A percentile compares a stretch with the other conserved stretches of the same genome.
Conservation (phyloP, 2,113 vertebrate species). For the Mesocricetus auratus region DNA sequence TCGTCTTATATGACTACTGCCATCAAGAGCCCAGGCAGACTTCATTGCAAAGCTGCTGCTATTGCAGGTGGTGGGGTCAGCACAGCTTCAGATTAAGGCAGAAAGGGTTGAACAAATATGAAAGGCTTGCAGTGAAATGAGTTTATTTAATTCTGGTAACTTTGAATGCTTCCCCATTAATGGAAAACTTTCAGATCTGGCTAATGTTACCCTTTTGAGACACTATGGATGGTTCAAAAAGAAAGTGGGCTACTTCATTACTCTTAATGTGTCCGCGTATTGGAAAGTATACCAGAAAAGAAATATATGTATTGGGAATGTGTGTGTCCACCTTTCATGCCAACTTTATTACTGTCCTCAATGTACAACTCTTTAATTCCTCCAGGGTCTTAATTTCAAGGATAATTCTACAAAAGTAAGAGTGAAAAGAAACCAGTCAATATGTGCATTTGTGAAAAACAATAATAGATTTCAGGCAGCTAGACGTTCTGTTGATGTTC, state of each 20-base stretch:
- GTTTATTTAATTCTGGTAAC: conserved; percentile 26
- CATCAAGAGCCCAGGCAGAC: background rate
- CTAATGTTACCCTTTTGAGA: conserved; percentile 12
- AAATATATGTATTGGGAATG: background rate
- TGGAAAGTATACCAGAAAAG: conserved; percentile 8
- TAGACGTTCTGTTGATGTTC: background rate
- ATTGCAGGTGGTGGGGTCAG: background rate
- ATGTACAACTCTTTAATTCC: background rate
- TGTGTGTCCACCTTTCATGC: background rate
- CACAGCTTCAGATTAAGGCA: background rate
- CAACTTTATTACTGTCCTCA: background rate
- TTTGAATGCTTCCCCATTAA: background rate
- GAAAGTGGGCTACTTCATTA: background rate
- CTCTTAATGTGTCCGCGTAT: conserved; percentile 7
- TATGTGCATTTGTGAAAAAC: background rate
- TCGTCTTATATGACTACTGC: background rate
- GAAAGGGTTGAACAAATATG: background rate
- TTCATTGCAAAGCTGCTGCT: background rate
- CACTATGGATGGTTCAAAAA: background rate
- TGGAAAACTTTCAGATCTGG: conserved; percentile 8
- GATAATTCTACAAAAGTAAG: background rate
- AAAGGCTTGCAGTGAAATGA: background rate
- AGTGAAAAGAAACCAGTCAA: background rate
- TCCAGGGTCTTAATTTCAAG: background rate
- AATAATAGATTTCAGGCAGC: background rate